A percentile compares a stretch with the other conserved stretches of the same genome.
These are phyloP conservation scores for Pectinophora gossypiella DNA, from an alignment of 1,140 invertebrate species.

Conservation along the genomic window DNA sequence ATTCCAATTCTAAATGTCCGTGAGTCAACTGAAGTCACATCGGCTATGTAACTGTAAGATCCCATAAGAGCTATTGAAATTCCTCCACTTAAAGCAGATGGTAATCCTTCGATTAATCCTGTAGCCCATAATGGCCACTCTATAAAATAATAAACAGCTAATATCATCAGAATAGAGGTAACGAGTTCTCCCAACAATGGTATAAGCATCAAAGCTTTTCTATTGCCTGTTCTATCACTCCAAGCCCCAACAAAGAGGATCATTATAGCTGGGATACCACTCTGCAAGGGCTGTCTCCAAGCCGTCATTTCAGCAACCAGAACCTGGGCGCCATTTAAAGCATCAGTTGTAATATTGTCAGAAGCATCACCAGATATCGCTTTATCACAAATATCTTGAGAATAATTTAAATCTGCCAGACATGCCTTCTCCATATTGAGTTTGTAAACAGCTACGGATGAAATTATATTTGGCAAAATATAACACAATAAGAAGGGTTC, in stretches of 20 bases:
- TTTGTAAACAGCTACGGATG: conserved; percentile 73
- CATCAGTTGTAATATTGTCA: conserved; percentile 36
- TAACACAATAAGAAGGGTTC: conserved; percentile 76
- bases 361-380: conserved; percentile 48
- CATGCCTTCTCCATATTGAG: conserved; percentile 79
- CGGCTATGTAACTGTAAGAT: conserved; percentile 76
- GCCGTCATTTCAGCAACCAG: conserved; percentile 74
- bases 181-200: conserved; percentile 75
- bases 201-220: conserved; percentile 77
- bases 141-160: conserved; percentile 72
- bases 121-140: conserved; percentile 74
- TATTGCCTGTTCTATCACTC: conserved; percentile 77
- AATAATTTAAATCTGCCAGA: conserved; percentile 73
- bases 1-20: conserved; percentile 76
- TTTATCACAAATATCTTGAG: conserved; percentile 69
- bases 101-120: conserved; percentile 71
- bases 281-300: conserved; percentile 74
- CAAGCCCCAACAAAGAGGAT: conserved; percentile 79
- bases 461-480: conserved; percentile 71
- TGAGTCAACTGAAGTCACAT: conserved; percentile 74
- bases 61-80: conserved; percentile 75
- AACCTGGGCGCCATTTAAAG: conserved; percentile 59
- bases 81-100: conserved; percentile 73
- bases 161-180: conserved; percentile 61
- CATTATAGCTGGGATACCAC: conserved; percentile 74